phyloP scores from a whole-genome alignment of 2,797 vertebrate species.

The Danio jaintianensis region DNA sequence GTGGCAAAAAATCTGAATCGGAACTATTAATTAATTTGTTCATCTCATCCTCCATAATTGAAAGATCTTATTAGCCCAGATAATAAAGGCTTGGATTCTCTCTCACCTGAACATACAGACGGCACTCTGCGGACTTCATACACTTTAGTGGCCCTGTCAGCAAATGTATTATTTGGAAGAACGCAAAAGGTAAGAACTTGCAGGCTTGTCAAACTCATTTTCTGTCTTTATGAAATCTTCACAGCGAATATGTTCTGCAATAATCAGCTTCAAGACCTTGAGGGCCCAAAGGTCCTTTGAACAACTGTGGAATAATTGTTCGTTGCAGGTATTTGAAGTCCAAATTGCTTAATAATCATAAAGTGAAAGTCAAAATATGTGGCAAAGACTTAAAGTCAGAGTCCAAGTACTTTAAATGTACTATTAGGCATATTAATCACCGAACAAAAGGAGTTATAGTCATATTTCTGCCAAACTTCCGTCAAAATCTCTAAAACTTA shows the following conservation, averaged over 20 bases:
- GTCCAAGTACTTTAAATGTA: constrained; percentile 21
- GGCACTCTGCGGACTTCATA: constrained; percentile 63
- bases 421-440: not conserved
- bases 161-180: constrained; percentile 82
- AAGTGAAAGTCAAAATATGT: constrained; percentile 82
- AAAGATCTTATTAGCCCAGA: constrained; percentile 82
- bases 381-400: constrained; percentile 72
- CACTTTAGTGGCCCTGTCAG: constrained; percentile 79
- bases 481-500: not conserved
- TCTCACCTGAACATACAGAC: constrained; percentile 78
- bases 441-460: constrained; percentile 1
- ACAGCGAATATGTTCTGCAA: constrained; percentile 84
- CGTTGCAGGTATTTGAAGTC: constrained; percentile 80
- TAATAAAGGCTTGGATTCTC: constrained; percentile 79
- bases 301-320: constrained; percentile 84
- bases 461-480: not conserved
- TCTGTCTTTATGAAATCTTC: constrained; percentile 82
- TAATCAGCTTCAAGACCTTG: constrained; percentile 83
- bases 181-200: constrained; percentile 83
- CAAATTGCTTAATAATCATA: constrained; percentile 86
- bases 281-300: constrained; percentile 77
- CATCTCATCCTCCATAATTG: constrained; percentile 79
- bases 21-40: constrained; percentile 84
- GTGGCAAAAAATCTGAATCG: constrained; percentile 75
- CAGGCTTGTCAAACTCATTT: constrained; percentile 85